These are phyloP conservation scores for Virgularia gustaviana DNA, from an alignment of 92 coral and sea anemone genomes.

Conservation along the genomic window DNA sequence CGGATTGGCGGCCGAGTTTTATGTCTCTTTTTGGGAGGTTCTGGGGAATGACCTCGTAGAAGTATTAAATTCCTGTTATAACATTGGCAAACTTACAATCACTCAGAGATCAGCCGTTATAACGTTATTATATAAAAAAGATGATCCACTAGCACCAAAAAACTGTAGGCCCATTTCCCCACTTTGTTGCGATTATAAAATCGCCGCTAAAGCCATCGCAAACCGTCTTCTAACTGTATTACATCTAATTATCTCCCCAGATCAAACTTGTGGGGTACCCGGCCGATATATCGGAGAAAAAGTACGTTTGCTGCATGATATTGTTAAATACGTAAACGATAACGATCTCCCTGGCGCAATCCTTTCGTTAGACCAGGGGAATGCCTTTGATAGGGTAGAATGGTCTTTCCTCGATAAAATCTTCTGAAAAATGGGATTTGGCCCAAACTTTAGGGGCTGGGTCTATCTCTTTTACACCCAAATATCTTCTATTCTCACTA, in stretches of 20 bases:
- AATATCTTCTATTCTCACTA: not conserved
- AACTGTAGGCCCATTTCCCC: too few species aligned
- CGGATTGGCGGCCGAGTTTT: too few species aligned
- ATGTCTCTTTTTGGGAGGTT: slow-evolving; percentile 36
- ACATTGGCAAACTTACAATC: not conserved
- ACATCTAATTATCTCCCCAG: too few species aligned
- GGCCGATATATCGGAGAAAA: slow-evolving; percentile 43
- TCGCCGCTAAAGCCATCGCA: slow-evolving; percentile 10
- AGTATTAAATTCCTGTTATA: slow-evolving; percentile 30
- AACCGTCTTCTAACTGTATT: slow-evolving; percentile 31
- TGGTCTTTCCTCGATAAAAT: too few species aligned
- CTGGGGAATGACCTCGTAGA: slow-evolving; percentile 41
- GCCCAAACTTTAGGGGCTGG: slow-evolving; percentile 47
- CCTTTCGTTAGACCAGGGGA: too few species aligned
- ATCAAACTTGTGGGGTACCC: slow-evolving; percentile 43
- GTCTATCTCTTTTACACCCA: slow-evolving; percentile 26
- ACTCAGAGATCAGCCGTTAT: slow-evolving; percentile 39
- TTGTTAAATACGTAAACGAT: not conserved
- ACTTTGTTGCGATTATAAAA: too few species aligned
- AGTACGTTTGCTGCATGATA: slow-evolving; percentile 22
- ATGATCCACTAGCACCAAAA: slow-evolving; percentile 7
- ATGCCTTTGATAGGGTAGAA: too few species aligned
- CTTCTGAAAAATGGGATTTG: slow-evolving; percentile 46
- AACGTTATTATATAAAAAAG: slow-evolving; percentile 44
- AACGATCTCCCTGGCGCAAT: too few species aligned